Conservation (phyloP, 2,113 vertebrate species). For the Ceuthmochares aereus region DNA sequence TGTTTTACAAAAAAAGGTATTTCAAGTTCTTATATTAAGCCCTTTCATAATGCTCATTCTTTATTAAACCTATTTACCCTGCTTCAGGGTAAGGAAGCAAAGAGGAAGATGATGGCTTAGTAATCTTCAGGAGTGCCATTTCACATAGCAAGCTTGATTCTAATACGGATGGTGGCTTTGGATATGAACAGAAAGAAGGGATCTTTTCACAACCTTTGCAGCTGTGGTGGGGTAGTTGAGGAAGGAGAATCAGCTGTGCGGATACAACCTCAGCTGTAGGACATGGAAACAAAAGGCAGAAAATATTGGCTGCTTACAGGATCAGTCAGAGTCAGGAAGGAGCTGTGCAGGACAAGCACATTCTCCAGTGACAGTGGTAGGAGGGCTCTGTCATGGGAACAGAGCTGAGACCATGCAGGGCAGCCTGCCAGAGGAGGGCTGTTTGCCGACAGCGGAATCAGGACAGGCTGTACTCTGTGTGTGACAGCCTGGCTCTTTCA, state of each 20-base stretch:
- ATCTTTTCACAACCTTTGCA: not conserved
- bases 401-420: accelerated
- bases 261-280: not conserved
- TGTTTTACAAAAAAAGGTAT: not conserved
- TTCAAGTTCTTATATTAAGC: not conserved
- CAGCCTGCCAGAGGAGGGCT: not conserved
- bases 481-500: not conserved
- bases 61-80: not conserved
- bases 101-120: not conserved
- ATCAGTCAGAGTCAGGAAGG: not conserved
- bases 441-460: not conserved
- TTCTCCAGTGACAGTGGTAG: not conserved
- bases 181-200: not conserved
- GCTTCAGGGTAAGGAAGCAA: not conserved
- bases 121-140: not conserved
- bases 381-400: not conserved
- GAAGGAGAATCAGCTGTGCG: not conserved
- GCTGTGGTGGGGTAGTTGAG: accelerated
- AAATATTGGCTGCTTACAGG: not conserved
- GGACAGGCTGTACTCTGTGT: not conserved
- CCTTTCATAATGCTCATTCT: not conserved
- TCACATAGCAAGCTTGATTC: not conserved
- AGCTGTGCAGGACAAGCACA: not conserved
- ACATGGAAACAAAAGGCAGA: not conserved
- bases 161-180: not conserved